Evolutionary conservation across 2,797 vertebrate genomes (phyloP).

Genomic region (Scolopax bukidnonensis): DNA sequence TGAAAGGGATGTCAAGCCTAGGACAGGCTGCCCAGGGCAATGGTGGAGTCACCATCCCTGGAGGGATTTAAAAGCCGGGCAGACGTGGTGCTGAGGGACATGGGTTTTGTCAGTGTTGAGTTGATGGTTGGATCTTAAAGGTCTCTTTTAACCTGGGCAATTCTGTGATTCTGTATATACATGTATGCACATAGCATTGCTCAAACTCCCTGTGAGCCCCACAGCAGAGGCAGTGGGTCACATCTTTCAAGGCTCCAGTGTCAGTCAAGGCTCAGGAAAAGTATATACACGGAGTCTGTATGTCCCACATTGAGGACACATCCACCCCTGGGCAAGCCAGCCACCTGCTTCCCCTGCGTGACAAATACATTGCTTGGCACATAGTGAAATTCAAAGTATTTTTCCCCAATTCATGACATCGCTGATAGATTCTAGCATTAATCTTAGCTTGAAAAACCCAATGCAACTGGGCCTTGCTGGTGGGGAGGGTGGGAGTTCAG

Average conservation of each 20-base stretch:
- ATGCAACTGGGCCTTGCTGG: neutral
- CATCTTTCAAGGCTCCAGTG: neutral
- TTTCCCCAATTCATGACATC: neutral
- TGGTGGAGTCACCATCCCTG: too few relatives aligned
- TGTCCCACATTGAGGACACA: accelerated
- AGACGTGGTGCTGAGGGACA: neutral
- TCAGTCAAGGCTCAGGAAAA: neutral
- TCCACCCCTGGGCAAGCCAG: neutral
- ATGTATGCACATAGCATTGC: accelerated
- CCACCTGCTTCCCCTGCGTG: accelerated
- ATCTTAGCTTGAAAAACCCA: neutral
- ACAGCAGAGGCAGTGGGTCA: too few relatives aligned
- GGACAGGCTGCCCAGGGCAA: neutral
- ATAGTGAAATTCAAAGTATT: neutral
- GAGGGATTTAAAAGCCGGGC: neutral
- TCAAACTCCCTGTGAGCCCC: neutral
- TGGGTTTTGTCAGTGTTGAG: neutral
- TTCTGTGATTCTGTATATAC: neutral
- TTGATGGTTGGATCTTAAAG: neutral
- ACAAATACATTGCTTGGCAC: neutral
- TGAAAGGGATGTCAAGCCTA: neutral
- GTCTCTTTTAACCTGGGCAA: neutral
- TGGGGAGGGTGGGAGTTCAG: neutral
- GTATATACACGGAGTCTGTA: too few relatives aligned
- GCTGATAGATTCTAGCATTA: neutral